Evolutionary conservation across 2,113 vertebrate genomes (phyloP), one percentile per base, ranked within the genome.

Genomic region (Passerina amoena): DNA sequence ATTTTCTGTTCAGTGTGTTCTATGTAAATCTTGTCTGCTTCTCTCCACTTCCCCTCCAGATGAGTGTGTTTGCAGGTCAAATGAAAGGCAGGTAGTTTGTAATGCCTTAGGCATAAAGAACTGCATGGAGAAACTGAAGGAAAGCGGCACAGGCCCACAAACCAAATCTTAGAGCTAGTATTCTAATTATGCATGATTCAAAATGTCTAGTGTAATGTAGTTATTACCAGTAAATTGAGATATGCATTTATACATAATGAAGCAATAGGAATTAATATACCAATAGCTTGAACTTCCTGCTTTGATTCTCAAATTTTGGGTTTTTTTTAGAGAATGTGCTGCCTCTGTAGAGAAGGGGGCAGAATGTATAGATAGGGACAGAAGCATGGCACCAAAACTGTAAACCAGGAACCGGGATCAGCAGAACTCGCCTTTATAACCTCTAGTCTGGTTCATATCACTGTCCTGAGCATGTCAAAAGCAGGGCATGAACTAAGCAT

Each of bases 251-350:
- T 97, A 97, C 94, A 97, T 98, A 97, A 97, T 80, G 94, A 98
- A 98, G 98, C 98, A 98, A 98, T 98, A 98, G 97, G 95, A 96
- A 97, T 90, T 97, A 92, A 97, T 97, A 97, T 97, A 95, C 95
- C 95, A 97, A 97, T 98, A 98, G 97, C 96, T 97, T 98, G 96
- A 97, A 96, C 86, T 97, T 98, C 97, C 94, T 98, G 95, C 96
- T 98, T 97, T 91, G 94, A 96, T 97, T 97, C 96, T 97, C 82
- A 90, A 4, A 83, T 97, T 95, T 96, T 19, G 61, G 38, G 27
- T 7, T 86, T 82, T 72, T 97, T 97, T 83, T 97, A 96, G 97
- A 94, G 85, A 96, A 96, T 94, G 88, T 94, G 90, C 95, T 96
- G 96, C 96, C 97, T 97, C 97, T 93, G 86, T 96, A 97, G 94